Evolutionary conservation across 2,113 vertebrate genomes (phyloP).

Genomic region (Neolamprologus cancellatus): DNA sequence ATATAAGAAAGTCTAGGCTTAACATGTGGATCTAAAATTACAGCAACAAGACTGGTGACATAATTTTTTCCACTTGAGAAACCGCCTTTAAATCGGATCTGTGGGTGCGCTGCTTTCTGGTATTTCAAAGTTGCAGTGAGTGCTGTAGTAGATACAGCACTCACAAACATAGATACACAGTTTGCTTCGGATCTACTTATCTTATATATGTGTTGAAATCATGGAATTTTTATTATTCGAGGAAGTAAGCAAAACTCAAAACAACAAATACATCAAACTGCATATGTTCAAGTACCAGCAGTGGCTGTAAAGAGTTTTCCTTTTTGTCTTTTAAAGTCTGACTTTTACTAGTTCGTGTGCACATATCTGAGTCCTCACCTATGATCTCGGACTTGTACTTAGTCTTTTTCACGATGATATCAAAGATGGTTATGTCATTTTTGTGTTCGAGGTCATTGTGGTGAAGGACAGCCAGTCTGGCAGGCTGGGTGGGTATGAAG

Average conservation of each 20-base stretch:
- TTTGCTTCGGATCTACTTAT: neutral
- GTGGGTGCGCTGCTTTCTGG: neutral
- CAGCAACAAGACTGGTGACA: neutral
- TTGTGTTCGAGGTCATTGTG: neutral
- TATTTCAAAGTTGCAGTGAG: neutral
- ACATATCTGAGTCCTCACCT: slow-evolving; percentile 39
- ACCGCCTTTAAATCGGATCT: neutral
- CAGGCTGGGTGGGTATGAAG: slow-evolving; percentile 64
- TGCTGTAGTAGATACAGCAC: too few relatives aligned
- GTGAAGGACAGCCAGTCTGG: slow-evolving; percentile 62
- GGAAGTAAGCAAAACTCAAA: neutral
- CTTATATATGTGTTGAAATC: neutral
- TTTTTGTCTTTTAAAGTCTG: neutral
- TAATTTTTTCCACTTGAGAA: neutral
- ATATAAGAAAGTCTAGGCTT: neutral
- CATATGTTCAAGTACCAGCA: neutral
- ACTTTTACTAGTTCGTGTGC: neutral
- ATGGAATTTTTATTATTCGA: neutral
- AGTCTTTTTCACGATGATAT: slow-evolving; percentile 59
- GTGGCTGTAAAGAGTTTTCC: neutral
- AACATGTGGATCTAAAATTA: neutral
- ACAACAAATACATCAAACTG: neutral
- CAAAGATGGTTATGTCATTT: slow-evolving; percentile 53
- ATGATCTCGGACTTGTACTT: slow-evolving; percentile 55
- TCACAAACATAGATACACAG: neutral